Conservation (phyloP, 2,888 invertebrate genomes). For the Cheilosia soror region DNA sequence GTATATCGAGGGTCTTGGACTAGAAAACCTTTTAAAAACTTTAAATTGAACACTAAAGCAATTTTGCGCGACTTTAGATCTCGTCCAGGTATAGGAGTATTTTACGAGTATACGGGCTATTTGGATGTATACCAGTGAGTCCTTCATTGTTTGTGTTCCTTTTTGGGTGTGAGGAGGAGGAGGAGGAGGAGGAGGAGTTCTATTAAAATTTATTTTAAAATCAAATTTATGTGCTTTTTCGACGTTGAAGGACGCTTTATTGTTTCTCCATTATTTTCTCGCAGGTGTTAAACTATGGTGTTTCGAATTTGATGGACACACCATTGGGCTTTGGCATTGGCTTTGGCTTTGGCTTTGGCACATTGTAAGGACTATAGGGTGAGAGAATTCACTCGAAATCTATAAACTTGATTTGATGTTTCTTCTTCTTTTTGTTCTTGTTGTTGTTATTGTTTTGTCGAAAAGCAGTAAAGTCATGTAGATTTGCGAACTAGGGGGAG, state of each 20-base stretch:
- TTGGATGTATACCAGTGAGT: not conserved
- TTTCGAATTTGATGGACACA: constrained; percentile 58
- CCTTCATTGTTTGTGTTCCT: constrained; percentile 36
- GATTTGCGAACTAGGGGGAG: constrained; percentile 28
- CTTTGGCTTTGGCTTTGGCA: constrained; percentile 19
- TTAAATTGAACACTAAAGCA: constrained; percentile 75
- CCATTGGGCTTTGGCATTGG: constrained; percentile 6
- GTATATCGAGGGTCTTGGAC: not conserved
- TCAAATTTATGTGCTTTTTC: constrained; percentile 69
- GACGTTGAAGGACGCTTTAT: constrained; percentile 51
- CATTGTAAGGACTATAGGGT: constrained; percentile 28
- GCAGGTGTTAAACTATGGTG: constrained; percentile 71
- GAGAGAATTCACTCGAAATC: constrained; percentile 34
- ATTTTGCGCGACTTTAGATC: constrained; percentile 70
- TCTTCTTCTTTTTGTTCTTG: not conserved
- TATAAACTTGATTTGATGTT: constrained; percentile 50
- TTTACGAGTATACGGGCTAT: not conserved
- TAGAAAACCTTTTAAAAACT: constrained; percentile 72
- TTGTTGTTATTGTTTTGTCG: not conserved
- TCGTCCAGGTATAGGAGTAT: constrained; percentile 16
- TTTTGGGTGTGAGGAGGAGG: constrained; percentile 15
- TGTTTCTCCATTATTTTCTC: constrained; percentile 69
- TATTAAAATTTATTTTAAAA: constrained; percentile 74
- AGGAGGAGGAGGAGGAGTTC: constrained; percentile 51
- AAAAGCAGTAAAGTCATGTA: constrained; percentile 39